phyloP scores from a whole-genome alignment of 2,888 invertebrate species.

The Malthinus seriepunctatus region DNA sequence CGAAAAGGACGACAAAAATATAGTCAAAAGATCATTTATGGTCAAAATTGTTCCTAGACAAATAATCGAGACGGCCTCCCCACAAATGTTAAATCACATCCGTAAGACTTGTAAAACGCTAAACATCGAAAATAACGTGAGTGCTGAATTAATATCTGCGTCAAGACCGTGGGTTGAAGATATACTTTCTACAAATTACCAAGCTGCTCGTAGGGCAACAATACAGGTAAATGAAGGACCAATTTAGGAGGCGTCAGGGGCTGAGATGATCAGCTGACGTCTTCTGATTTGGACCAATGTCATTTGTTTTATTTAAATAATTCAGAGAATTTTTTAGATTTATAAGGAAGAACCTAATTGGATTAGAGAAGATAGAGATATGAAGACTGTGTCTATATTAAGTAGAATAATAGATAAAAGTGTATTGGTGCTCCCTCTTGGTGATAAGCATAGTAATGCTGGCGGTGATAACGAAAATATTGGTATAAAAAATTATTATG shows the following conservation, averaged over 20 bases:
- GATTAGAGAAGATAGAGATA: slow-evolving; percentile 52
- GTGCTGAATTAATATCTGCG: slow-evolving; percentile 40
- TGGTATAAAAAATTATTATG: slow-evolving; percentile 49
- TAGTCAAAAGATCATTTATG: slow-evolving; percentile 47
- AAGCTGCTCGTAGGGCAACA: slow-evolving; percentile 53
- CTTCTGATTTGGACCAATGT: too few relatives aligned
- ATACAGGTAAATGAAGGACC: too few relatives aligned
- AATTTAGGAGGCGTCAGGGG: too few relatives aligned
- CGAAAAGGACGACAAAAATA: slow-evolving; percentile 45
- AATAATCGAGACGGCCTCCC: slow-evolving; percentile 41
- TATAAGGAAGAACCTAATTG: slow-evolving; percentile 55
- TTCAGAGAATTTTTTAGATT: slow-evolving; percentile 51
- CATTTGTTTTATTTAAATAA: too few relatives aligned
- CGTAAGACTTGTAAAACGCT: slow-evolving; percentile 42
- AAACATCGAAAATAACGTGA: slow-evolving; percentile 47
- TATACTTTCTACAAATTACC: slow-evolving; percentile 48
- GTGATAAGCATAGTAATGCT: slow-evolving; percentile 46
- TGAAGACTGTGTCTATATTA: slow-evolving; percentile 50
- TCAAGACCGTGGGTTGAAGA: slow-evolving; percentile 54
- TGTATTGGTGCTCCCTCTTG: slow-evolving; percentile 52
- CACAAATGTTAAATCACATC: slow-evolving; percentile 40
- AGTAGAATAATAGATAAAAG: slow-evolving; percentile 50
- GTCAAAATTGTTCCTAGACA: slow-evolving; percentile 53
- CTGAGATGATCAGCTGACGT: too few relatives aligned
- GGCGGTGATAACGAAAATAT: slow-evolving; percentile 53